These are phyloP conservation scores for Tachycineta bicolor DNA, from an alignment of 2,113 vertebrate genomes.

Conservation along the genomic window DNA sequence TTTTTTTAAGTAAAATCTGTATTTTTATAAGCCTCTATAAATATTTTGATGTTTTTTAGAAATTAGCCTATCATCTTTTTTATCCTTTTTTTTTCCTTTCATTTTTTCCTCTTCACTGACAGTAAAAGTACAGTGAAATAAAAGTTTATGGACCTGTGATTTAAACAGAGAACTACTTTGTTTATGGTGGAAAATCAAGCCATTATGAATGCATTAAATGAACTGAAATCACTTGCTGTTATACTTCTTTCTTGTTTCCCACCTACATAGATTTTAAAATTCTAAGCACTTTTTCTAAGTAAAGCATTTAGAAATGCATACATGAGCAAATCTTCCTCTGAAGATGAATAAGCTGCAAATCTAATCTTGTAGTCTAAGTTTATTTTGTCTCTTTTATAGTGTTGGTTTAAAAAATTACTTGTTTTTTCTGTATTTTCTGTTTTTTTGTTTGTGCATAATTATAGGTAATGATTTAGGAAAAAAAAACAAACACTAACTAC, in stretches of 20 bases:
- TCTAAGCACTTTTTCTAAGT: background rate
- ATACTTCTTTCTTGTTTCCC: background rate
- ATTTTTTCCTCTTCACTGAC: background rate
- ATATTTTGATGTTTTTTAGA: background rate
- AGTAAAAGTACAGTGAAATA: background rate
- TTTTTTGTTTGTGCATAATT: background rate
- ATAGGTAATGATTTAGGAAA: background rate
- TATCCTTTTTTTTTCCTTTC: accelerated
- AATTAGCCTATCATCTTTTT: accelerated
- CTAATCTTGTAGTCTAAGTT: background rate
- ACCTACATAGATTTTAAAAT: background rate
- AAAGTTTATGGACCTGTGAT: background rate
- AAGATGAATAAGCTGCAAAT: background rate
- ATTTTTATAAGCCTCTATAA: background rate
- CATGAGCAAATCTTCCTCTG: background rate
- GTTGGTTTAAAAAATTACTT: background rate
- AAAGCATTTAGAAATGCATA: background rate
- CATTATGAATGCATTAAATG: background rate
- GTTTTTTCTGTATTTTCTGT: accelerated
- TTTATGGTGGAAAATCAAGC: background rate
- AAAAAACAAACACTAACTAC: background rate
- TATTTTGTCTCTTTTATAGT: background rate
- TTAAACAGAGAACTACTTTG: background rate
- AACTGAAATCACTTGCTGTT: background rate
- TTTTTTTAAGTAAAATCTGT: background rate